Evolutionary conservation across 2,888 invertebrate genomes (phyloP), one percentile per base, ranked within the genome.

Genomic region (Galeopsomyia nigrocyanea): DNA sequence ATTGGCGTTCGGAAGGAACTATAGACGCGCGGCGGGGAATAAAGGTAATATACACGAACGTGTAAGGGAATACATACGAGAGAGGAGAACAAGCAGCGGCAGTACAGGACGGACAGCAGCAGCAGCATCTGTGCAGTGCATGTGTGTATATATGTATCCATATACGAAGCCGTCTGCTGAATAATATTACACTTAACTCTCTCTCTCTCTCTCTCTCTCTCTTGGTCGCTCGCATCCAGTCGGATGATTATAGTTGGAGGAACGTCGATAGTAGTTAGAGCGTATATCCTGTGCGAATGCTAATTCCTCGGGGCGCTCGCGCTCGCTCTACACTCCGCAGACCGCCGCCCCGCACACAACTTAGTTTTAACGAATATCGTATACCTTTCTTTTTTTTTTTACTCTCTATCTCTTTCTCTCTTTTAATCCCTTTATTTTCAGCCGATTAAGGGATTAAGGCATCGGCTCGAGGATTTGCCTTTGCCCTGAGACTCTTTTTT

Each of bases 271-370:
- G 85, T 82, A 86, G 86, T 86, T 86, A 84, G 86, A 86, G 82
- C 86, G 86, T 84, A 83, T 82, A 86, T 86, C 86, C 86, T 86
- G 85, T 82, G 82, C 83, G 84, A 86, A 86, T 86, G 85, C 85
- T 86, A 86, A 85, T 85, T 83, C 82, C 74, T 78, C 76, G 76
- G 66, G 79, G 78, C 78, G 77, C 77, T 21, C 51, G 78, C 78
- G 77, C 77, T 21, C 51, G 26, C 26, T 63, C 46, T 58, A 53
- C 58, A 46, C 16, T 17, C 17, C 73, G 71, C 74, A 68, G 74
- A 74, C 75, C 74, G 73, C 70, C 68, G 53, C 71, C 70, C 75
- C 71, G 71, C 71, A 74, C 51, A 51, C 53, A 19, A 17, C n/a
- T 62, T 10, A 39, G 31, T 63, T 68, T 68, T 68, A 49, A 13